Evolutionary conservation across 2,113 vertebrate species (phyloP).

Genomic region (Myanophis thanlyinensis): DNA sequence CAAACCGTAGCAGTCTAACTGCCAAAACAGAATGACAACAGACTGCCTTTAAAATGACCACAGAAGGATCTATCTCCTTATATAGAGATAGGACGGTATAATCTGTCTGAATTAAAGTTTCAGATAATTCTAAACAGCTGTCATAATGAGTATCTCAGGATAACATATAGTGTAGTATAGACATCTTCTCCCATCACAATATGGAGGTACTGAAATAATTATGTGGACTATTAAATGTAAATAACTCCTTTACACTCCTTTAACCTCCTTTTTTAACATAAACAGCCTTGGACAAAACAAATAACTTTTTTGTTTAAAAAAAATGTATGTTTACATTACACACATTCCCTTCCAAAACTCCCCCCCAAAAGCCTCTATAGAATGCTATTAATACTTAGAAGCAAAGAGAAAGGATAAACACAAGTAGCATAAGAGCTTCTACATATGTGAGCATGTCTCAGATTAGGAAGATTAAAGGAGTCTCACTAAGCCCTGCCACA

Average conservation of each 20-base stretch:
- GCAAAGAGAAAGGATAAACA: neutral
- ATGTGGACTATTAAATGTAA: neutral
- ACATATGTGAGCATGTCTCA: neutral
- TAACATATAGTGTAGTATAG: neutral
- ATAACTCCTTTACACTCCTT: too few species aligned
- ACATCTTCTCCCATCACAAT: neutral
- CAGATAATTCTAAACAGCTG: slow-evolving; percentile 17
- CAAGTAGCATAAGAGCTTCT: neutral
- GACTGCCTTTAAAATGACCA: neutral
- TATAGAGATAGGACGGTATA: neutral
- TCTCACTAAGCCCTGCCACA: neutral
- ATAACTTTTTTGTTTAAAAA: slow-evolving; percentile 5
- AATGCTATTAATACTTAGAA: neutral
- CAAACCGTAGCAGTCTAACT: neutral
- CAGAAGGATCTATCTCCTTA: neutral
- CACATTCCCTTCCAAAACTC: neutral
- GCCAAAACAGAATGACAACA: neutral
- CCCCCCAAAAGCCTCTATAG: neutral
- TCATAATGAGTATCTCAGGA: neutral
- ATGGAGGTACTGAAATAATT: neutral
- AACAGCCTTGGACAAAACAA: neutral
- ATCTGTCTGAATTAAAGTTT: neutral
- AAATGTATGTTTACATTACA: neutral
- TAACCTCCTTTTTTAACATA: neutral
- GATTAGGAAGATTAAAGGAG: slow-evolving; percentile 24